These are phyloP conservation scores for Spilarctia lutea DNA, from an alignment of 2,888 invertebrate species.

Conservation along the genomic window DNA sequence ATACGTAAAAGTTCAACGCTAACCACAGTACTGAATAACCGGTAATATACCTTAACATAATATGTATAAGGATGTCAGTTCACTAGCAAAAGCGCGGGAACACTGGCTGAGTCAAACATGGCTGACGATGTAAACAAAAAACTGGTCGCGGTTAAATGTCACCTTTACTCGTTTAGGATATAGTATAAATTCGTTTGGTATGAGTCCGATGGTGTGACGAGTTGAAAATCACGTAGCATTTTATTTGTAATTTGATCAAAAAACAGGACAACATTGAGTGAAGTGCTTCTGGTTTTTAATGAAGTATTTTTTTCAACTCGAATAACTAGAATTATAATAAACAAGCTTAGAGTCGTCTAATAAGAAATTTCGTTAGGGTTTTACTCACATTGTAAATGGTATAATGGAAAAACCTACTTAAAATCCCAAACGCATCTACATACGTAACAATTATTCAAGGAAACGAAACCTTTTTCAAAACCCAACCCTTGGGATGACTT, in stretches of 20 bases:
- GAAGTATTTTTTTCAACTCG: not conserved
- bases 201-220: slow-evolving; percentile 23
- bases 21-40: slow-evolving; percentile 25
- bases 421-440: not conserved
- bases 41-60: slow-evolving; percentile 25
- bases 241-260: slow-evolving; percentile 28
- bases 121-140: slow-evolving; percentile 51
- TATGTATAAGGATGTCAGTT: slow-evolving; percentile 25
- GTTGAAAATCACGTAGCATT: slow-evolving; percentile 54
- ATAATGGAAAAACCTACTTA: not conserved
- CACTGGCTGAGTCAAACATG: slow-evolving; percentile 40
- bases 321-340: not conserved
- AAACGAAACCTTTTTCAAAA: not conserved
- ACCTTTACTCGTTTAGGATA: accelerated
- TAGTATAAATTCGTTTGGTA: slow-evolving; percentile 18
- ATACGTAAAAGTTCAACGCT: slow-evolving; percentile 21
- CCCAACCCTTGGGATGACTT: not conserved
- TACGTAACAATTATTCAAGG: not conserved
- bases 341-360: not conserved
- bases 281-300: slow-evolving; percentile 2
- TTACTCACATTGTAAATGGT: not conserved
- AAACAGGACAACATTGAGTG: slow-evolving; percentile 25
- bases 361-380: not conserved
- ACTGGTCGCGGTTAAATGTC: slow-evolving; percentile 7
- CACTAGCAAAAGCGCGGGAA: slow-evolving; percentile 31